Base-by-base conservation (phyloP, 1,140 invertebrate genomes). In the Plodia interpunctella region DNA sequence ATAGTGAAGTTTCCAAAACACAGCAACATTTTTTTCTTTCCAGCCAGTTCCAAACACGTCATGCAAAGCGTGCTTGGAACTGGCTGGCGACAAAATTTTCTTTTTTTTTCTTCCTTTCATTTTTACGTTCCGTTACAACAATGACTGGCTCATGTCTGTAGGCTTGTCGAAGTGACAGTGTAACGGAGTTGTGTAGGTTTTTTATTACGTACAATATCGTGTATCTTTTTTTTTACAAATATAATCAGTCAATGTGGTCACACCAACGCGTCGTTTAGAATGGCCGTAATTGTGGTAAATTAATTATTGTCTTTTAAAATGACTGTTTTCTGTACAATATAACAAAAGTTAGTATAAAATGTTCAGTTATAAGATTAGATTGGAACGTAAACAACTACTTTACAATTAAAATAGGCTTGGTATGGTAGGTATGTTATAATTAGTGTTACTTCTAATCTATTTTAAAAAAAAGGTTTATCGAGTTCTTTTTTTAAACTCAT, bases 1-100 rank as follows among this genome's bases (percentile, higher is more conserved):
- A 72, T 69, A 59, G 56, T 58, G 59, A 66, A 62, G 63, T 67
- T 58, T 67, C 63, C 69, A 68, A 72, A 72, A 68, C 69, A 72
- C 38, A 44, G 38, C 38, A 44, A 44, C 38, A 6, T 44, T 44
- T 17, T 44, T 44, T 44, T 35, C 13, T 44, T 44, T 44, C 15
- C 38, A 44, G 38, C 38, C 38, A 44, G 38, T 44, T 15, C 15
- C 38, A 44, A 44, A 44, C 15, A 44, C n/a, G 38, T 44, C 38
- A 44, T 44, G 38, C 38, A 44, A 44, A 44, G 38, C 38, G 38
- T 44, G 38, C 38, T 44, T 44, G 38, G 38, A 15, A 15, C 38
- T 44, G 38, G 38, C 38, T 44, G 38, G 38, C 38, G 38, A 44
- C 38, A 44, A 10, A 38, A 38, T 38, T 38, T 38, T 13, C 13